Evolutionary conservation across 1,140 invertebrate species (phyloP), one percentile per base, ranked within the genome.

Genomic region (Thalassaphorura encarpata): DNA sequence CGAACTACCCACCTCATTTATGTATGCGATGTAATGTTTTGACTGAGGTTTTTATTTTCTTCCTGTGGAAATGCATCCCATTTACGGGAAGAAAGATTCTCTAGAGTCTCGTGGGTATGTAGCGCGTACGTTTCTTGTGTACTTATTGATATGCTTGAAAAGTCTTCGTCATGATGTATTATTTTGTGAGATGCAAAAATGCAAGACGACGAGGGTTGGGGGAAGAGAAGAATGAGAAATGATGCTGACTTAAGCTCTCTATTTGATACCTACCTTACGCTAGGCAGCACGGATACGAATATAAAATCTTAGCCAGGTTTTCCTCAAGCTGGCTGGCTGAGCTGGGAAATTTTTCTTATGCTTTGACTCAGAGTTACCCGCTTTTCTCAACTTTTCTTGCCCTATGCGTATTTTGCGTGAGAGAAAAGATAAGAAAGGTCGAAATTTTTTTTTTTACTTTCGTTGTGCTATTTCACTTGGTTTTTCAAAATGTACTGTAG

Each of bases 221-320:
- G 46, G 28, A 54, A 42, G 18, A 28, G 31, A 52, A 27, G 47
- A 49, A 63, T 63, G 62, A 63, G 57, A 63, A 63, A 63, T 63
- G 62, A 60, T 60, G 62, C 52, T 60, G 62, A 63, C 54, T 63
- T 63, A 60, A 60, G 54, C 50, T 26, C 41, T 29, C 11, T 11
- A n/a, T 36, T 36, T 36, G n/a, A 11, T 11, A 11, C 11, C n/a
- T 36, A 11, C 11, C 33, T 36, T 36, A 36, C n/a, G 33, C 33
- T n/a, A n/a, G n/a, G n/a, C n/a, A n/a, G n/a, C n/a, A n/a, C n/a
- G n/a, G n/a, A n/a, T n/a, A n/a, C n/a, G n/a, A n/a, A n/a, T n/a
- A n/a, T n/a, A n/a, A n/a, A n/a, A n/a, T n/a, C n/a, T n/a, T n/a
- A n/a, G n/a, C n/a, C n/a, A n/a, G n/a, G 45, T 47, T 26, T 47